Evolutionary conservation across 2,797 vertebrate species (phyloP).

Genomic region (Ctenopoma kingsleyae): DNA sequence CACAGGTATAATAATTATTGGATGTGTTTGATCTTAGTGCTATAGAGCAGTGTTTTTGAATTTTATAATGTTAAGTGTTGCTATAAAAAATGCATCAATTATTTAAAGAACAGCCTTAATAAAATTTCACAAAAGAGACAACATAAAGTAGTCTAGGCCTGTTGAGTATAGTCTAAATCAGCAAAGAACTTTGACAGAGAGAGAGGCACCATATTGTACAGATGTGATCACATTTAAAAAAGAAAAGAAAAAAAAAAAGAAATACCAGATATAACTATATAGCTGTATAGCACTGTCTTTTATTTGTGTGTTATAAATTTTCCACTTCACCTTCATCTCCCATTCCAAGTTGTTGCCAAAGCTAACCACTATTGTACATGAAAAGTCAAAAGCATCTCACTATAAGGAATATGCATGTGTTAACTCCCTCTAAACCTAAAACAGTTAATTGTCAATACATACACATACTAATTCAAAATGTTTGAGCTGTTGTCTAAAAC

Average conservation of each 20-base stretch:
- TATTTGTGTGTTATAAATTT: not conserved
- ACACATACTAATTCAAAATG: not conserved
- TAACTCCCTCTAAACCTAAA: not conserved
- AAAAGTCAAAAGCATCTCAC: too few species aligned
- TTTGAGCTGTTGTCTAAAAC: too few species aligned
- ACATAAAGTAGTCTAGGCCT: not conserved
- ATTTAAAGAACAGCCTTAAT: too few species aligned
- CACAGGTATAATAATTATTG: slow-evolving; percentile 22
- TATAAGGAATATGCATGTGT: not conserved
- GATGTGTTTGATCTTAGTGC: slow-evolving; percentile 5
- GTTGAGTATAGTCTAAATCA: too few species aligned
- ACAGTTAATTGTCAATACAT: not conserved
- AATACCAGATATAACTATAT: too few species aligned
- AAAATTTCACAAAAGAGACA: not conserved
- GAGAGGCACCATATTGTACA: too few species aligned
- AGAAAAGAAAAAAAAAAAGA: too few species aligned
- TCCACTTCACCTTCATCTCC: not conserved
- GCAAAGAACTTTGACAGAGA: too few species aligned
- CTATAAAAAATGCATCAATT: not conserved
- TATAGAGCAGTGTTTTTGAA: not conserved
- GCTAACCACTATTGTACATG: too few species aligned
- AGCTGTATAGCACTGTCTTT: too few species aligned
- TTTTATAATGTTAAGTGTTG: not conserved
- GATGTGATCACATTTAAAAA: too few species aligned
- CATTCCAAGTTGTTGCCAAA: too few species aligned